Evolutionary conservation across 1,140 invertebrate species (phyloP).

Genomic region (Argopecten irradians): DNA sequence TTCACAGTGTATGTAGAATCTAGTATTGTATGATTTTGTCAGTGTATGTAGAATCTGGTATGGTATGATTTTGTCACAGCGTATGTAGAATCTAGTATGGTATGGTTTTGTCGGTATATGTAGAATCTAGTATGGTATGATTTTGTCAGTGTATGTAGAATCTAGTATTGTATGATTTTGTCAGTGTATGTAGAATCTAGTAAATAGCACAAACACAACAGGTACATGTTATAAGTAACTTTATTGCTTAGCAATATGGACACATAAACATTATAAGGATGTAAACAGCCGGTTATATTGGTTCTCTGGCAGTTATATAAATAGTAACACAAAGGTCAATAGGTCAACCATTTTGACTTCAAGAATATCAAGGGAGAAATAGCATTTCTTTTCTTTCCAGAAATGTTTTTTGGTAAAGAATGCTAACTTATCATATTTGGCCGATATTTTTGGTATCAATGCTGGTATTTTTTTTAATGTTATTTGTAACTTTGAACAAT

Average conservation of each 20-base stretch:
- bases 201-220: background rate
- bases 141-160: no score
- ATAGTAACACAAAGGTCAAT: conserved; percentile 22
- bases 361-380: conserved; percentile 6
- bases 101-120: no score
- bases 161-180: no score
- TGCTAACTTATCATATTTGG: no score
- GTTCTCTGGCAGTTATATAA: background rate
- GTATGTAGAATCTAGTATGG: no score
- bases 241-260: conserved; percentile 3
- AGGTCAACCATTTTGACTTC: background rate
- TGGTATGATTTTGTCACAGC: no score
- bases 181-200: background rate
- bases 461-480: background rate
- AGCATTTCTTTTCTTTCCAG: background rate
- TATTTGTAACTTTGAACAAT: background rate
- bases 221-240: background rate
- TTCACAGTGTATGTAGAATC: no score
- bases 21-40: no score
- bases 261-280: background rate
- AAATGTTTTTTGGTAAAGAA: no score
- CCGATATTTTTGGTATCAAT: no score
- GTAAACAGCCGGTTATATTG: background rate
- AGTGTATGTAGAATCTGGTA: no score
- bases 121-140: no score